Evolutionary conservation across 2,888 invertebrate genomes (phyloP), one percentile per base, ranked within the genome.

Genomic region (Glyphotaelius pellucidus): DNA sequence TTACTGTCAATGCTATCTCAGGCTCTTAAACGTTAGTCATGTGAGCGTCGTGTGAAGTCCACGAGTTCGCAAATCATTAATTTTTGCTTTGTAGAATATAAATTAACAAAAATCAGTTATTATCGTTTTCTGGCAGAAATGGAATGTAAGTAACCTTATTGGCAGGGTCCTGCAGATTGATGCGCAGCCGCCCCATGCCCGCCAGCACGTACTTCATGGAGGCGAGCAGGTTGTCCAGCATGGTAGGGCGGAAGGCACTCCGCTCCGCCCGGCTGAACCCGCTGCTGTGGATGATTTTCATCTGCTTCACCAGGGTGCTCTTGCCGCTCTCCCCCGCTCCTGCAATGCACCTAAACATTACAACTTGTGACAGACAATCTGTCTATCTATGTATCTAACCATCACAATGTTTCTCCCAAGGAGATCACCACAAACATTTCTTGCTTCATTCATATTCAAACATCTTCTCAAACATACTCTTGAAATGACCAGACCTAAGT

Each of bases 321-420:
- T 97, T 97, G 7, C 97, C 97, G 95, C 97, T 97, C 94, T 97
- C 97, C 15, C 97, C 97, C 92, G 97, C 97, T 91, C 97, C 97
- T 96, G 93, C 85, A 93, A 94, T 32, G 25, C 84, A 47, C 14
- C 14, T 47, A 47, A 47, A 47, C 14, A 32, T 31, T 81, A 32
- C 30, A 87, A 81, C 14, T 19, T 35, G 30, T 83, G 11, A 35
- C 15, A 32, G 30, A n/a, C 30, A n/a, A 12, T 80, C n/a, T 42
- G 12, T 42, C 12, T 38, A 47, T 93, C 89, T 84, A 87, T 42
- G 42, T 9, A 47, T 47, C 47, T 47, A 47, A 42, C 42, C 42
- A 42, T 42, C 0, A 1, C 12, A 2, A 1, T 2, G 11, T 42
- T 42, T 42, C 42, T 42, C 11, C 1, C 0, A 14, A 47, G 47